These are phyloP conservation scores for Chondrilla cf. caribensis DNA, from an alignment of 37 sponge, comb jelly and placozoan species.

Conservation along the genomic window DNA sequence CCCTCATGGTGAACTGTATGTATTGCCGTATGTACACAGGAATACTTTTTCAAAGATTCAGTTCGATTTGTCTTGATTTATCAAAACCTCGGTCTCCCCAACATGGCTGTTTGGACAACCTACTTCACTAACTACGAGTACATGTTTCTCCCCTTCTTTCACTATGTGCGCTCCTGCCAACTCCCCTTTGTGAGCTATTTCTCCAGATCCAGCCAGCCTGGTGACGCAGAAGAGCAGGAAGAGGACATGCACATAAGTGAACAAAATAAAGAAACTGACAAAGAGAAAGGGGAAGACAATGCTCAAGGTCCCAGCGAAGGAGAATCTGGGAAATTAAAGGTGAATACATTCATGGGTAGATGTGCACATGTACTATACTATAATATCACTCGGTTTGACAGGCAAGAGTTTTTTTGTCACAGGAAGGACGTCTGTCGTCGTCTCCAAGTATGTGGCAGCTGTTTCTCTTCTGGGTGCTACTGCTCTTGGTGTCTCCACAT, in stretches of 20 bases:
- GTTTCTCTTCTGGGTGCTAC: not conserved
- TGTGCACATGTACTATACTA: too few relatives aligned
- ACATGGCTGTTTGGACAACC: slow-evolving; percentile 5
- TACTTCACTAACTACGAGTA: slow-evolving; percentile 22
- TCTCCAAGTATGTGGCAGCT: not conserved
- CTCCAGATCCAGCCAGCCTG: not conserved
- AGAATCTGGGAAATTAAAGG: too few relatives aligned
- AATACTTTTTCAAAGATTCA: slow-evolving; percentile 15
- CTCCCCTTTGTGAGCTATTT: not conserved
- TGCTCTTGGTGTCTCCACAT: not conserved
- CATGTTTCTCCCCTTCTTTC: slow-evolving; percentile 7
- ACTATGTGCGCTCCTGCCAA: not conserved
- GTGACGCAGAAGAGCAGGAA: not conserved
- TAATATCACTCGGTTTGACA: too few relatives aligned
- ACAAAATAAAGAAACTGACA: not conserved
- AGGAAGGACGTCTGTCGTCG: too few relatives aligned
- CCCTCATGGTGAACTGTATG: too few relatives aligned
- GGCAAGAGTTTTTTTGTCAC: too few relatives aligned
- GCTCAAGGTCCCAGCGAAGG: too few relatives aligned
- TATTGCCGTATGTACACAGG: not conserved
- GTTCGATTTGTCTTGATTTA: not conserved
- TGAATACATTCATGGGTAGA: too few relatives aligned
- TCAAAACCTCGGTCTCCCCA: not conserved
- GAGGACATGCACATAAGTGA: not conserved
- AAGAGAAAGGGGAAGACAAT: too few relatives aligned